Evolutionary conservation across 2,888 invertebrate species (phyloP).

Genomic region (Troides helena): DNA sequence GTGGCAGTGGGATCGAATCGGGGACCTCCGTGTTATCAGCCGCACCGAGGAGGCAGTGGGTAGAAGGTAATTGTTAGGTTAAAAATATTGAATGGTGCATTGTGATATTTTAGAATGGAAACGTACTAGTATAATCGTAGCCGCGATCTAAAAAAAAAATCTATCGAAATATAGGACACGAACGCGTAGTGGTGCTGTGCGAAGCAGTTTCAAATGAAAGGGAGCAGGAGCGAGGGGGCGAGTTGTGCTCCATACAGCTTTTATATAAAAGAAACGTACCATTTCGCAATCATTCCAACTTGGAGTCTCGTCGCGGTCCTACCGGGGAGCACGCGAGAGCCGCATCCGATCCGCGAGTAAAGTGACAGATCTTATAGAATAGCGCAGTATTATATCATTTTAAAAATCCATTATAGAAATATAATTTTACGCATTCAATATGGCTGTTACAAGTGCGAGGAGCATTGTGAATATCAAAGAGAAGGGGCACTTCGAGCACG

Average conservation of each 20-base stretch:
- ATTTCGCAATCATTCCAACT: conserved; percentile 73
- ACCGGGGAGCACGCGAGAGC: conserved; percentile 64
- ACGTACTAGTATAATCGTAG: background rate
- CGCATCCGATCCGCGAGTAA: conserved; percentile 58
- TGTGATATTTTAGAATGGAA: background rate
- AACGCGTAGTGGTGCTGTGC: background rate
- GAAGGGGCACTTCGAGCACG: conserved; percentile 65
- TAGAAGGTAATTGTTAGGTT: no score
- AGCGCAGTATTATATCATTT: conserved; percentile 39
- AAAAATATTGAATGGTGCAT: no score
- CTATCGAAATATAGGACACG: conserved; percentile 6
- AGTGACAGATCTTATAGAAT: conserved; percentile 57
- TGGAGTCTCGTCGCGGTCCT: conserved; percentile 72
- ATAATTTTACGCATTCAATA: conserved; percentile 43
- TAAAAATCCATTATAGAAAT: conserved; percentile 22
- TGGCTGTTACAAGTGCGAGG: conserved; percentile 72
- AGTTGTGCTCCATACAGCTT: conserved; percentile 54
- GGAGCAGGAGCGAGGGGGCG: conserved; percentile 64
- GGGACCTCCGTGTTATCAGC: no score
- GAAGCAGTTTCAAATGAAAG: conserved; percentile 47
- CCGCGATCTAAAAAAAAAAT: background rate
- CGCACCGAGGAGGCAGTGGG: no score
- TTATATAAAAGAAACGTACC: conserved; percentile 73
- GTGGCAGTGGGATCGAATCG: no score
- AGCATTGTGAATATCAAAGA: conserved; percentile 69